phyloP scores from a whole-genome alignment of 2,113 vertebrate genomes.

The Pituophis catenifer region DNA sequence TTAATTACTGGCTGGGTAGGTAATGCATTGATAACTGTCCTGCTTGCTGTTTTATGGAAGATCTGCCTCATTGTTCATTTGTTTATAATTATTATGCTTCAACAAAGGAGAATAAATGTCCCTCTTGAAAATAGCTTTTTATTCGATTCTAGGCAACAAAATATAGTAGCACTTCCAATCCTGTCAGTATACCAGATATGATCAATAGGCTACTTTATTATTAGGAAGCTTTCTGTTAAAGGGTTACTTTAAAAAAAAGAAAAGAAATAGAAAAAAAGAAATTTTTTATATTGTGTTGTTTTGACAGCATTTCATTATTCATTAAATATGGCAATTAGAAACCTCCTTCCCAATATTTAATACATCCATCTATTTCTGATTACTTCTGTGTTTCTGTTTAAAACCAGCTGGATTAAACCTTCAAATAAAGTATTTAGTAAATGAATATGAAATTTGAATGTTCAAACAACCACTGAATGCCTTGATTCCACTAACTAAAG shows the following conservation, averaged over 20 bases:
- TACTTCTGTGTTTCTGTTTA: background rate
- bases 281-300: background rate
- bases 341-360: background rate
- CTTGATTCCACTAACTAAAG: background rate
- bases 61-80: background rate
- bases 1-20: constrained; percentile 21
- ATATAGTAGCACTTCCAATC: background rate
- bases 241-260: background rate
- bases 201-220: background rate
- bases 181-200: background rate
- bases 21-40: background rate
- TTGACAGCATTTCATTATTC: background rate
- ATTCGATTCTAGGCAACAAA: background rate
- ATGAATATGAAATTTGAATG: background rate
- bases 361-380: background rate
- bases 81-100: background rate
- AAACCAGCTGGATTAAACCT: background rate
- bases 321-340: background rate
- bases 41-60: background rate
- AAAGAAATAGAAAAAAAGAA: background rate
- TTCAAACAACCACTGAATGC: background rate
- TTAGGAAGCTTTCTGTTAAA: background rate
- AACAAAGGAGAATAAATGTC: background rate
- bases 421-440: background rate
- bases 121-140: background rate